Base-by-base conservation (phyloP, 2,797 vertebrate species). In the Spinus pinus region DNA sequence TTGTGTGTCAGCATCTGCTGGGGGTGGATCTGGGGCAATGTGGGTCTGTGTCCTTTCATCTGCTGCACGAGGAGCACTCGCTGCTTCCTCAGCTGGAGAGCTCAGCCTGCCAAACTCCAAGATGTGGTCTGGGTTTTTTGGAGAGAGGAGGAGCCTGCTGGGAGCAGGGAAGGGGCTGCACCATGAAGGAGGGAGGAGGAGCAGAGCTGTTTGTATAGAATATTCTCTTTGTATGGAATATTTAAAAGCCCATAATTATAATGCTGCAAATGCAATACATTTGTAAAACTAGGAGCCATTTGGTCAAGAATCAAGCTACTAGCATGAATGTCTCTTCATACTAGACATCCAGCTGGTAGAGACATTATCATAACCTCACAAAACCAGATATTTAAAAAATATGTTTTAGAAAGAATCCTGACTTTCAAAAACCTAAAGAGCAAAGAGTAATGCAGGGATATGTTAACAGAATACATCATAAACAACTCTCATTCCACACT, bases 331-430 rank as follows among this genome's bases (percentile, higher is more conserved):
- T 27, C 14, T 49, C 47, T 10, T 49, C 47, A 49, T 94, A 88
- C 86, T 79, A 95, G 92, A 90, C 83, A 88, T 79, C 86, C 94
- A 94, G 92, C 94, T 96, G 90, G 88, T 92, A 79, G 79, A 96
- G 77, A 86, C 23, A 93, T 90, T 92, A 94, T 56, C 78, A 96
- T 70, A 92, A 96, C 90, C 50, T 92, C 31, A n/a, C 58, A 90
- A 92, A 88, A 92, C 12, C 78, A 94, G 86, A 92, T 93, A 95
- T 82, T 95, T 91, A 90, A 84, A 94, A 93, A 94, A 92, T 92
- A 88, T 88, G 90, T 23, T 86, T 88, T 84, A 96, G 83, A 88
- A 95, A 79, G 81, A 86, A 86, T 66, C 41, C 47, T 70, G 50
- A 84, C 86, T 94, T 86, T 84, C 78, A 92, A 71, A 95, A 90